Conservation (phyloP, 2,888 invertebrate genomes). For the Amiota minor region DNA sequence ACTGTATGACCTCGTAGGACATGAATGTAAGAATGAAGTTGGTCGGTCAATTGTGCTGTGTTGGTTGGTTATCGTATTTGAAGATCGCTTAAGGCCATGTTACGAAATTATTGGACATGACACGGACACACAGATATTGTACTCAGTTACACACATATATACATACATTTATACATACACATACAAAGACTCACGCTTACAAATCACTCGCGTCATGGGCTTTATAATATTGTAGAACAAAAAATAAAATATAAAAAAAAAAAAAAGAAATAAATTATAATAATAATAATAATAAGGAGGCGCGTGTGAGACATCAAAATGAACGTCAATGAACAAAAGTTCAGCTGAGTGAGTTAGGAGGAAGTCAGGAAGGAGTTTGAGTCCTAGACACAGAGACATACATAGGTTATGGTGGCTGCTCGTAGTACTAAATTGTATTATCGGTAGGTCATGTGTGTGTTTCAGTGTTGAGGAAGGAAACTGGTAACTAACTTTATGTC, state of each 20-base stretch:
- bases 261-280: neutral
- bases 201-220: constrained; percentile 8
- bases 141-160: constrained; percentile 7
- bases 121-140: constrained; percentile 25
- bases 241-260: neutral
- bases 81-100: constrained; percentile 66
- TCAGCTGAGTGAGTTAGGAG: no score
- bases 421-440: no score
- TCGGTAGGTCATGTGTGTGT: no score
- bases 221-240: neutral
- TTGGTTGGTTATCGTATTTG: constrained; percentile 55
- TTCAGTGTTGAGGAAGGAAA: no score
- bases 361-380: no score
- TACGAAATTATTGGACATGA: constrained; percentile 63
- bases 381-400: no score
- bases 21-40: constrained; percentile 1
- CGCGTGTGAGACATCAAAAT: neutral
- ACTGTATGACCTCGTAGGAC: constrained; percentile 2
- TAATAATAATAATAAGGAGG: neutral
- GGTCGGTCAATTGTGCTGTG: constrained; percentile 14
- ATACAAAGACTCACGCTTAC: neutral
- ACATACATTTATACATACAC: constrained; percentile 23
- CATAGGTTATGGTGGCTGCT: no score
- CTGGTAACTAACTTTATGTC: constrained; percentile 4
- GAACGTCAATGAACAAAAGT: no score